Conservation (phyloP, 2,797 vertebrate genomes). For the Trachops cirrhosus region DNA sequence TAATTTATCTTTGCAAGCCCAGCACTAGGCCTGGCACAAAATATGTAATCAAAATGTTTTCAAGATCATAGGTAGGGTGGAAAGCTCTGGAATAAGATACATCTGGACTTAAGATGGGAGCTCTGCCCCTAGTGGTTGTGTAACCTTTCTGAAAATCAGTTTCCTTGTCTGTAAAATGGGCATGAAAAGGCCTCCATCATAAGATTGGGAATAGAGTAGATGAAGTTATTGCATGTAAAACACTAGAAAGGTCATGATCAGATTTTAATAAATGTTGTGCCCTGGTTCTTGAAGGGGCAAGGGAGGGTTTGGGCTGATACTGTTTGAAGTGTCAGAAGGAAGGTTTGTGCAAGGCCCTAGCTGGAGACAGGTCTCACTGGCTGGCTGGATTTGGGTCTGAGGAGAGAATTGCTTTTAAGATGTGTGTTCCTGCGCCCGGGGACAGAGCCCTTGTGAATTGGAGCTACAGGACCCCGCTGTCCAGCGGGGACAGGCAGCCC, state of each 20-base stretch:
- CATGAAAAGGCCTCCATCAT: not conserved
- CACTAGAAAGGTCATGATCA: slow-evolving; percentile 14
- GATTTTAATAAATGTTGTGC: not conserved
- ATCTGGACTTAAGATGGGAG: not conserved
- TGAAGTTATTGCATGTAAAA: not conserved
- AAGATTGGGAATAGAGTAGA: not conserved
- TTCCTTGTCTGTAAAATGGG: slow-evolving; percentile 42
- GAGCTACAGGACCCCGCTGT: not conserved
- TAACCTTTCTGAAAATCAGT: not conserved
- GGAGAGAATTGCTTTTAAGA: not conserved
- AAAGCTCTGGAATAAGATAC: slow-evolving; percentile 1
- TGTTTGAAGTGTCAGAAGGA: not conserved
- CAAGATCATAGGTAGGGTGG: not conserved
- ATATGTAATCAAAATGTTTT: not conserved
- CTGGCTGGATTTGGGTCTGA: slow-evolving; percentile 31
- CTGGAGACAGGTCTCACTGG: not conserved
- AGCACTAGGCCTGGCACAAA: not conserved
- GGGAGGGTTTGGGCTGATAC: not conserved
- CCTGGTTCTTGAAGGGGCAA: not conserved
- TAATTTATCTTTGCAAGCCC: not conserved
- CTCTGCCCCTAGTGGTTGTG: not conserved
- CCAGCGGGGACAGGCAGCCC: not conserved
- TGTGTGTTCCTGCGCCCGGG: not conserved
- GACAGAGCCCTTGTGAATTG: not conserved
- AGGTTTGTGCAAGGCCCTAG: not conserved